A percentile compares a stretch with the other conserved stretches of the same genome.
Evolutionary conservation across 2,113 vertebrate genomes (phyloP).

Genomic region (Equus quagga): DNA sequence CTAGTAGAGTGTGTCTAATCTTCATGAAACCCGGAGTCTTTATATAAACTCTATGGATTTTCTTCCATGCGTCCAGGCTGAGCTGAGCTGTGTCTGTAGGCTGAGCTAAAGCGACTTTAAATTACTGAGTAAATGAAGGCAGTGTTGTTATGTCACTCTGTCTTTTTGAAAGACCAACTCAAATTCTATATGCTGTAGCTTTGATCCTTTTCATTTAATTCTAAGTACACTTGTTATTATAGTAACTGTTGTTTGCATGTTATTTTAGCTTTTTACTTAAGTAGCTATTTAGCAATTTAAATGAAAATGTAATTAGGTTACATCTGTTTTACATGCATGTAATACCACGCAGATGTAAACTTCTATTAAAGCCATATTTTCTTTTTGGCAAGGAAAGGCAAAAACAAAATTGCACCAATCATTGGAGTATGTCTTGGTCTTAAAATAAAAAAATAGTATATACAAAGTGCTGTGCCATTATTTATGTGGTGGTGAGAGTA

Average conservation of each 20-base stretch:
- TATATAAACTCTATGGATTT: slow-evolving; percentile 84
- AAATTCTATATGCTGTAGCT: slow-evolving; percentile 93
- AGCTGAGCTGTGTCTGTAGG: slow-evolving; percentile 89
- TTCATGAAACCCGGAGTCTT: slow-evolving; percentile 84
- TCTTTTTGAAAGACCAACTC: slow-evolving; percentile 93
- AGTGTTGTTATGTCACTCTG: slow-evolving; percentile 89
- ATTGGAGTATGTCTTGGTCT: slow-evolving; percentile 73
- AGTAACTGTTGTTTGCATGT: slow-evolving; percentile 99
- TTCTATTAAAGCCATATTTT: slow-evolving; percentile 95
- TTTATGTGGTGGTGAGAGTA: slow-evolving; percentile 79
- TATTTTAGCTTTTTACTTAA: slow-evolving; percentile 99
- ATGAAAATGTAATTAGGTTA: slow-evolving; percentile 98
- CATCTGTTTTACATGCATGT: slow-evolving; percentile 98
- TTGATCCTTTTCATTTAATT: slow-evolving; percentile 96
- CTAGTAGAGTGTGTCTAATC: slow-evolving; percentile 85
- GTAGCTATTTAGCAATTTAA: slow-evolving; percentile 99
- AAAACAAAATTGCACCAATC: slow-evolving; percentile 86
- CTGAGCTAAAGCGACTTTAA: slow-evolving; percentile 89
- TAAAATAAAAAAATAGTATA: slow-evolving; percentile 43
- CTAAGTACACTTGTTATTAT: slow-evolving; percentile 97
- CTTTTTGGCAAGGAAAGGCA: slow-evolving; percentile 90
- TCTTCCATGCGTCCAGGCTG: slow-evolving; percentile 85
- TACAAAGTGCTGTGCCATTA: slow-evolving; percentile 64
- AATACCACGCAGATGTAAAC: slow-evolving; percentile 95
- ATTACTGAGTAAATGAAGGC: slow-evolving; percentile 95